These are phyloP conservation scores for Sinotaia quadrata DNA, from an alignment of 2,888 invertebrate genomes.

Conservation along the genomic window DNA sequence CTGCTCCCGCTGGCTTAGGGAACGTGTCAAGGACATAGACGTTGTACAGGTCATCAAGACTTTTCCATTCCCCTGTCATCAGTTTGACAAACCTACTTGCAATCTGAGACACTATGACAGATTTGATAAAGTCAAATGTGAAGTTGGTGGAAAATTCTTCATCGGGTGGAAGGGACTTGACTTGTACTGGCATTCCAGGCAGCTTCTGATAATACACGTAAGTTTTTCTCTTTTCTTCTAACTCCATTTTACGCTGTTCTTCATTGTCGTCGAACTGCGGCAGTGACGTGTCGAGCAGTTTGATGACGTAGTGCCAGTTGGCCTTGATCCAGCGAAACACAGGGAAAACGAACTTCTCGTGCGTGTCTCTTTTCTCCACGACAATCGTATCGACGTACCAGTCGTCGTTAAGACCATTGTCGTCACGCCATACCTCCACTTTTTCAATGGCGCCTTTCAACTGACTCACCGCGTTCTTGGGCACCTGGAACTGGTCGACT, in stretches of 20 bases:
- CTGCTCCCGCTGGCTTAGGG: conserved; percentile 56
- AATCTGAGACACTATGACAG: conserved; percentile 62
- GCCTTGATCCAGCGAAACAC: conserved; percentile 73
- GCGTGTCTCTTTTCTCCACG: conserved; percentile 59
- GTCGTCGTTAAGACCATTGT: conserved; percentile 65
- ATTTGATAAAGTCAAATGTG: conserved; percentile 69
- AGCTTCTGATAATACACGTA: conserved; percentile 52
- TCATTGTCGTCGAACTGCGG: conserved; percentile 71
- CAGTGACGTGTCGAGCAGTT: conserved; percentile 71
- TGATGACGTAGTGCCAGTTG: conserved; percentile 67
- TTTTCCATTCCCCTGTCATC: conserved; percentile 68
- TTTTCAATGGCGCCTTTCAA: conserved; percentile 39
- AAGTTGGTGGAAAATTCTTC: conserved; percentile 69
- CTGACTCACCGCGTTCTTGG: conserved; percentile 29
- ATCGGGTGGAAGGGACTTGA: conserved; percentile 66
- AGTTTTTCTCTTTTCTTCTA: conserved; percentile 66
- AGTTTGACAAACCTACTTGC: conserved; percentile 59
- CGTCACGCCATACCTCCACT: conserved; percentile 70
- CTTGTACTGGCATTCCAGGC: conserved; percentile 55
- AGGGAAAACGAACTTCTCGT: conserved; percentile 67
- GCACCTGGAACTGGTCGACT: conserved; percentile 54
- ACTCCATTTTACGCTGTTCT: conserved; percentile 69
- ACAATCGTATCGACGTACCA: conserved; percentile 71
- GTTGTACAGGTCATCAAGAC: conserved; percentile 66
- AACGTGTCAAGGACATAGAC: conserved; percentile 67